A percentile compares a stretch with the other conserved stretches of the same genome.
Conservation (phyloP, 2,113 vertebrate genomes). For the Lynx canadensis region DNA sequence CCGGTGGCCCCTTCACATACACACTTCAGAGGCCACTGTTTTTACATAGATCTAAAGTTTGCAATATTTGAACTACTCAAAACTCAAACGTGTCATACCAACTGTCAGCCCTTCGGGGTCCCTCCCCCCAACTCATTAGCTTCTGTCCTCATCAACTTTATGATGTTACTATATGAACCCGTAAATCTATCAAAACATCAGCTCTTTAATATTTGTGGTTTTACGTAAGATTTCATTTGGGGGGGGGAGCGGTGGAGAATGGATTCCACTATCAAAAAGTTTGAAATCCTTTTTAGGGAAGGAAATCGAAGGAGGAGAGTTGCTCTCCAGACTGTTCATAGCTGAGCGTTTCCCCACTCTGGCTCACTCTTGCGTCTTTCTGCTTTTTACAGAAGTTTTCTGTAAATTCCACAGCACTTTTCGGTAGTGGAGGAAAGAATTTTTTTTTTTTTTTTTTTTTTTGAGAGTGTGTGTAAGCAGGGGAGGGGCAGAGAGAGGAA, state of each 20-base stretch:
- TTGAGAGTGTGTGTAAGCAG: neutral
- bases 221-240: neutral
- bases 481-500: neutral
- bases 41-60: neutral
- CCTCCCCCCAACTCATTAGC: neutral
- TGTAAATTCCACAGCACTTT: neutral
- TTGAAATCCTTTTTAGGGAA: neutral
- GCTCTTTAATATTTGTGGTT: neutral
- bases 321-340: too few species aligned
- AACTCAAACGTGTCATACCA: neutral
- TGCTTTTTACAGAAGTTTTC: neutral
- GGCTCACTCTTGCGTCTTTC: accelerated
- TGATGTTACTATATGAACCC: neutral
- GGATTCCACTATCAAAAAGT: neutral
- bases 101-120: neutral
- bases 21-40: neutral
- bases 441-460: neutral
- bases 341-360: neutral
- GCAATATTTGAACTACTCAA: too few species aligned
- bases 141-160: neutral
- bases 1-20: neutral
- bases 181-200: neutral
- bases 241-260: neutral
- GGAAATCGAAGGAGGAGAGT: neutral
- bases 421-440: accelerated